These are phyloP conservation scores for crab-eating macaque (Macaca fascicularis) DNA, from an alignment of 2,113 vertebrate species.

Conservation along the genomic window T2T-MFA8v1.1 NC_088377.1:123760001-123760500, in stretches of 20 bases:
- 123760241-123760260: constrained; percentile 29
- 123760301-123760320: constrained; percentile 35
- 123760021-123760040: constrained; percentile 61
- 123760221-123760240: constrained; percentile 1
- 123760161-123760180: constrained; percentile 52
- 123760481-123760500: background rate
- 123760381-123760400: background rate
- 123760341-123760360: background rate
- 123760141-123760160: constrained; percentile 21
- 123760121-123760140: constrained; percentile 1
- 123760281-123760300: constrained; percentile 44
- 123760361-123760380: background rate
- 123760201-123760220: background rate
- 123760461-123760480: background rate
- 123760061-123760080: constrained; percentile 21
- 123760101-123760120: constrained; percentile 43
- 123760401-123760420: constrained; percentile 9
- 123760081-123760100: constrained; percentile 57
- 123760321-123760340: background rate
- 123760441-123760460: background rate
- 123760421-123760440: background rate
- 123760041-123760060: constrained; percentile 64
- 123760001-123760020: constrained; percentile 49
- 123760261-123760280: background rate
- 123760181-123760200: constrained; percentile 39